These are phyloP conservation scores for Sinopyrophorus schimmeli DNA, from an alignment of 2,888 invertebrate genomes.

Conservation along the genomic window DNA sequence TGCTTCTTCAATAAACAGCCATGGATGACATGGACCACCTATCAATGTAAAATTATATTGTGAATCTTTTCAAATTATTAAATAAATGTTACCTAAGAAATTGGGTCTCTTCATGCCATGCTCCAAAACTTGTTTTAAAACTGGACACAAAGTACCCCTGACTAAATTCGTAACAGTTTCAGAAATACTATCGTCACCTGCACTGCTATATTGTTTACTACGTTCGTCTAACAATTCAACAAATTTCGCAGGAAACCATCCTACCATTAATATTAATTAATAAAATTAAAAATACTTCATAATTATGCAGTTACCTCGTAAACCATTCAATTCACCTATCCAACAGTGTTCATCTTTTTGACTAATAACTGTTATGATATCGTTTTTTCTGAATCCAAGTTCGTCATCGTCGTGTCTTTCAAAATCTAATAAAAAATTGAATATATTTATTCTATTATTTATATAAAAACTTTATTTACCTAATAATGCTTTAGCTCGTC, in stretches of 20 bases:
- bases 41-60: conserved; percentile 36
- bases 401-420: conserved; percentile 98
- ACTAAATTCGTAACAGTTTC: conserved; percentile 97
- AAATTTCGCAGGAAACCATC: conserved; percentile 98
- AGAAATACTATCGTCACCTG: conserved; percentile 96
- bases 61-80: too few relatives aligned
- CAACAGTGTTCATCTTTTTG: conserved; percentile 98
- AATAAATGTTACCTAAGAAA: conserved; percentile 73
- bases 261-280: conserved; percentile 54
- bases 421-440: conserved; percentile 69
- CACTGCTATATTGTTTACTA: conserved; percentile 86
- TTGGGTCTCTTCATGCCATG: conserved; percentile 93
- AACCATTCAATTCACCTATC: conserved; percentile 95
- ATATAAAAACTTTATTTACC: too few relatives aligned
- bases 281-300: conserved; percentile 13
- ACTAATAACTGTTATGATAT: conserved; percentile 96
- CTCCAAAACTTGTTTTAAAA: conserved; percentile 89
- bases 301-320: conserved; percentile 62
- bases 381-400: conserved; percentile 96
- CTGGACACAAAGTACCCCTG: conserved; percentile 89
- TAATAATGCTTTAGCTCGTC: conserved; percentile 92
- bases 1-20: conserved; percentile 98
- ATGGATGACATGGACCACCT: conserved; percentile 95
- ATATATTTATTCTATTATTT: too few relatives aligned
- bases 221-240: conserved; percentile 94